Percentiles rank a stretch among this genome's conserved stretches.
Conservation (phyloP, 2,888 invertebrate species). For the Bruchidius siliquastri region DNA sequence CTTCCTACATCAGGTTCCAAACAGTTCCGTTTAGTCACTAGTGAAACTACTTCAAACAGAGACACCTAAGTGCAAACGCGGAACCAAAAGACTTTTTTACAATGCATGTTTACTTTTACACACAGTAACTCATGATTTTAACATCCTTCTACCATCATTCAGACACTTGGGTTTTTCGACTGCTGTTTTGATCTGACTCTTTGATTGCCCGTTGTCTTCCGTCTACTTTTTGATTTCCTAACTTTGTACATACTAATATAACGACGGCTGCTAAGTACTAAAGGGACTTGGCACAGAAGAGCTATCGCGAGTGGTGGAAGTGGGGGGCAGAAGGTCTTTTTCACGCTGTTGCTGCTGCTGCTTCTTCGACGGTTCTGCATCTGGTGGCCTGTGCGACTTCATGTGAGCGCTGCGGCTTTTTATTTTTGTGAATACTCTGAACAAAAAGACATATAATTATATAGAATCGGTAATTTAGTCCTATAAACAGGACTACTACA, state of each 20-base stretch:
- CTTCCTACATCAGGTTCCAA: too few relatives aligned
- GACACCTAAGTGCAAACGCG: background rate
- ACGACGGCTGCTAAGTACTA: constrained; percentile 35
- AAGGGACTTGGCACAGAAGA: constrained; percentile 42
- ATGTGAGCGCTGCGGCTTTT: constrained; percentile 99
- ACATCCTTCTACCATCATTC: background rate
- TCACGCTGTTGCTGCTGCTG: constrained; percentile 46
- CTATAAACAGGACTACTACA: too few relatives aligned
- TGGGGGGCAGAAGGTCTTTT: constrained; percentile 21
- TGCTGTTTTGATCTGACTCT: constrained; percentile 35
- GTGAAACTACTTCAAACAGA: background rate
- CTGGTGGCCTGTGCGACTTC: constrained; percentile 95
- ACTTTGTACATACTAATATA: constrained; percentile 9
- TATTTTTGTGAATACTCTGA: constrained; percentile 94
- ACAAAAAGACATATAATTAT: background rate
- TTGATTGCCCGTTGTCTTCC: constrained; percentile 42
- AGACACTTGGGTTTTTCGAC: background rate
- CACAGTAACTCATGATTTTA: background rate
- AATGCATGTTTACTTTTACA: background rate
- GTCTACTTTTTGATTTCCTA: constrained; percentile 28
- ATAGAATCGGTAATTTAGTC: background rate
- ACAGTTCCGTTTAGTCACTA: too few relatives aligned
- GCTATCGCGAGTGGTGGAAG: constrained; percentile 14
- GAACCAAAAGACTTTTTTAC: background rate
- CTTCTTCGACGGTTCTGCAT: constrained; percentile 60